These are phyloP conservation scores for Brevimyrus niger DNA, from an alignment of 2,113 vertebrate species.

Conservation along the genomic window DNA sequence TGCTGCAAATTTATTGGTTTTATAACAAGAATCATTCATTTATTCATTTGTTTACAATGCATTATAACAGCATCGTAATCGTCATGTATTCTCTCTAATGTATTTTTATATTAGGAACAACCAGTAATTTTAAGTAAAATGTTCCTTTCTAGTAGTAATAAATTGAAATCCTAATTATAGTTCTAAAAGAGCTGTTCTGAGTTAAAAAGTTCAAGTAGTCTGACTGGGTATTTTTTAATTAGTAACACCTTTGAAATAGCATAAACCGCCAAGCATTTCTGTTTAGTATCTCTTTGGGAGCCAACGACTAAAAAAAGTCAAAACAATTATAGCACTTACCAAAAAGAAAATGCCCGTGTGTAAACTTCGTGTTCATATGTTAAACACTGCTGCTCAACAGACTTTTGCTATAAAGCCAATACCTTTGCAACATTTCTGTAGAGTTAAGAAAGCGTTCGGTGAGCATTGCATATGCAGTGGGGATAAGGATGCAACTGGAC, in stretches of 20 bases:
- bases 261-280: neutral
- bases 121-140: neutral
- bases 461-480: neutral
- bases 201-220: neutral
- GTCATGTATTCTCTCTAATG: too few species aligned
- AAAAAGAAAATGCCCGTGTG: neutral
- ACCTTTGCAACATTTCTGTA: neutral
- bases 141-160: neutral
- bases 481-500: neutral
- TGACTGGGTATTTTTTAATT: neutral
- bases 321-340: too few species aligned
- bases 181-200: neutral
- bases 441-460: neutral
- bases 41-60: too few species aligned
- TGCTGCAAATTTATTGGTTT: too few species aligned
- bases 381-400: too few species aligned
- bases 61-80: too few species aligned
- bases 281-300: neutral
- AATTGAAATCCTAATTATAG: neutral
- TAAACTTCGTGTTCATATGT: neutral
- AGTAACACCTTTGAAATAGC: neutral
- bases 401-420: neutral
- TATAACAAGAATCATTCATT: too few species aligned
- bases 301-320: too few species aligned
- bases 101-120: neutral